Percentiles rank a stretch among this genome's conserved stretches.
These are phyloP conservation scores for Eurois occulta DNA, from an alignment of 2,888 invertebrate genomes.

Conservation along the genomic window DNA sequence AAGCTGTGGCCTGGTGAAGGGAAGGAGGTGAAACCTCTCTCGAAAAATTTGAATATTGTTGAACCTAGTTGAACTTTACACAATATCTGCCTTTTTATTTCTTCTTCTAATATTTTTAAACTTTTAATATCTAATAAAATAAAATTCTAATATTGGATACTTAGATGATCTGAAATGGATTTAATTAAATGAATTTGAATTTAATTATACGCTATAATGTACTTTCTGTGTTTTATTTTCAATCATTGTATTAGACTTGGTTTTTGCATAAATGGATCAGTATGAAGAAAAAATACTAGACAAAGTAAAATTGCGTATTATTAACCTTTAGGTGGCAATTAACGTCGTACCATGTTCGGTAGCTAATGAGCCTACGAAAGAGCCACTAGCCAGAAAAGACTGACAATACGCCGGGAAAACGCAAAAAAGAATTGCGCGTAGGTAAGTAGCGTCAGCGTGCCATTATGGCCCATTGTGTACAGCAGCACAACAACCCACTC, in stretches of 20 bases:
- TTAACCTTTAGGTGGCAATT: not conserved
- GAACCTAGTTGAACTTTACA: not conserved
- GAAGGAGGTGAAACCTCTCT: no score
- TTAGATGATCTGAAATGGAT: no score
- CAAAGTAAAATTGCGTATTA: not conserved
- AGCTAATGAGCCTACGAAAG: slow-evolving; percentile 16
- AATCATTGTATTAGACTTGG: not conserved
- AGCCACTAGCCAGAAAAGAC: slow-evolving; percentile 9
- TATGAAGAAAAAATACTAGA: not conserved
- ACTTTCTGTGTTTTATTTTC: not conserved
- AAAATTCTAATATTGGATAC: no score
- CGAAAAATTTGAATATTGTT: not conserved
- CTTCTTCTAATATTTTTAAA: not conserved
- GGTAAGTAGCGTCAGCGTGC: slow-evolving; percentile 38
- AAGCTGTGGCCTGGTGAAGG: no score
- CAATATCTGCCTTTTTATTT: not conserved
- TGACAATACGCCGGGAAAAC: slow-evolving; percentile 33
- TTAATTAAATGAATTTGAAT: no score
- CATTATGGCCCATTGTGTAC: slow-evolving; percentile 49
- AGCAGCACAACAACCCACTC: slow-evolving; percentile 23
- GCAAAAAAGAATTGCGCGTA: slow-evolving; percentile 28
- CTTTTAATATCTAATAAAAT: no score
- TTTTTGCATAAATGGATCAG: not conserved
- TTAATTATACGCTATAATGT: not conserved
- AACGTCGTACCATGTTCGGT: not conserved